Evolutionary conservation across 2,113 vertebrate species (phyloP), one percentile per base, ranked within the genome.

Genomic region (Vidua chalybeata): DNA sequence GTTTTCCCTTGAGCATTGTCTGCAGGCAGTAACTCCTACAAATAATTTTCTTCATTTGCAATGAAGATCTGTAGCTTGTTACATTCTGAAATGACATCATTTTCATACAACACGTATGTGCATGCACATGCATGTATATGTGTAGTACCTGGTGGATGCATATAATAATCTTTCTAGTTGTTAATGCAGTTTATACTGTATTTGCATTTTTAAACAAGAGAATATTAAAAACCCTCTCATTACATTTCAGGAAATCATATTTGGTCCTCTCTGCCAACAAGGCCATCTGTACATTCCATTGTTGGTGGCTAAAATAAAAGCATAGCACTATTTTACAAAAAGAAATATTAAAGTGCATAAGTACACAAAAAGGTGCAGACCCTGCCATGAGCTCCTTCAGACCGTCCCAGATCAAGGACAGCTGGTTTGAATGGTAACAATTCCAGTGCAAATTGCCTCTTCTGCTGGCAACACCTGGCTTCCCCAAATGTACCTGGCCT

Each of bases 271-370:
- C 58, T 93, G 94, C 95, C 95, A 95, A 94, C 84, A 94, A 96
- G 91, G 96, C 95, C 79, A 71, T 92, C 78, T 95, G 78, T 92
- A 94, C 96, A 93, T 90, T 96, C 96, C 62, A 35, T 62, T 82
- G 24, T 84, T 83, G 72, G 92, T 90, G 91, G 94, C 89, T 94
- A 90, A 97, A 97, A 94, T 45, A 31, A 71, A 89, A 92, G 74
- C 77, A 48, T 59, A 92, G 54, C 78, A 24, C 80, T 93, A 87
- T 68, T 92, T 95, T 95, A 93, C 79, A 91, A 39, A 95, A 89
- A 85, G 85, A 94, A 97, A 96, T 94, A 87, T 91, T 98, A 98
- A 98, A 98, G 98, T 98, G 98, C 98, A 37, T 96, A 97, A 98
- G 87, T 97, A 98, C 92, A 95, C n/a, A 95, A 96, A 94, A 87